Base-by-base conservation (phyloP, 1,140 invertebrate species). In the Himalopsyche phryganea region DNA sequence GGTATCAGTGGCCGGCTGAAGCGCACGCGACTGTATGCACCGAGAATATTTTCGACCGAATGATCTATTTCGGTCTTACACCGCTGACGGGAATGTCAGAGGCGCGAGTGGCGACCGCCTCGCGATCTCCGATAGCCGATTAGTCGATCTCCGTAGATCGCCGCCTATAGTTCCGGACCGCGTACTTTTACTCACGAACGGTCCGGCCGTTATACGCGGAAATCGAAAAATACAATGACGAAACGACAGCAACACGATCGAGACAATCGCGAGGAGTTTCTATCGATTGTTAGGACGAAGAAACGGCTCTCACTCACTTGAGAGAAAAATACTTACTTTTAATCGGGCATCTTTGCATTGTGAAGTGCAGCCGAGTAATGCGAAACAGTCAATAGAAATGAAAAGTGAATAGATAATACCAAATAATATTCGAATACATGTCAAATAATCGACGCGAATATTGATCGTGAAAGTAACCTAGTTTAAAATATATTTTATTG, bases 241-340 rank as follows among this genome's bases (percentile, higher is more conserved):
- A 59, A 59, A 59, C 57, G 57, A 59, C 50, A 59, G 53, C 49
- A 53, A 28, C 23, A 28, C 57, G 49, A 59, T 33, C 47, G 45
- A 48, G 44, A 52, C 50, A 44, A 59, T 11, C 49, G 49, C 36
- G 32, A 11, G 4, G 10, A 20, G n/a, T 40, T n/a, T 40, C n/a
- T 6, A 40, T n/a, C 17, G 33, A 33, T 11, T 1, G n/a, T 20
- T 15, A 32, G 13, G 14, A 50, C 36, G 15, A 17, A 41, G 42
- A 18, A 20, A 17, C 9, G 38, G 18, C 15, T n/a, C 50, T 18
- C 14, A 18, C 17, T 13, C n/a, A 19, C 18, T 36, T 38, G 23
- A 40, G 50, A 28, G 23, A 20, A 23, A 19, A n/a, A 20, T 6
- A 36, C 11, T 17, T 19, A 6, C 23, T 45, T 23, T 19, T 36